Evolutionary conservation across 2,888 invertebrate genomes (phyloP), one percentile per base, ranked within the genome.

Genomic region (Allygus modestus): DNA sequence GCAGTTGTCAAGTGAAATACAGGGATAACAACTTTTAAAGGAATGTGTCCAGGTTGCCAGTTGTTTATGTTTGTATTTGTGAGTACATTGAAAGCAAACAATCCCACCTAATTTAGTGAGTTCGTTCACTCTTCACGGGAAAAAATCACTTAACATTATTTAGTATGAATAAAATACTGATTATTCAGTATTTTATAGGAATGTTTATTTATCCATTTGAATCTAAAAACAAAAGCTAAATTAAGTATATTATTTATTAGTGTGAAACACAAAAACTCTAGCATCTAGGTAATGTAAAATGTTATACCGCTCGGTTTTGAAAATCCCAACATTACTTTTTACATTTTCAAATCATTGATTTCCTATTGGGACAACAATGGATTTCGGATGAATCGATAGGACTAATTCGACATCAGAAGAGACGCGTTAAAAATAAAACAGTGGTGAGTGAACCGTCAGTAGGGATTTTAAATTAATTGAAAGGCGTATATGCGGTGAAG

Each of bases 401-500:
- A 1, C 37, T 37, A 71, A 71, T 71, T 20, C 71, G 41, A 71
- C 33, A 15, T 9, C 71, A 12, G 41, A 7, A n/a, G 71, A 69
- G 61, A 61, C n/a, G 20, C 54, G 28, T 33, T 15, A 69, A 69
- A 69, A 69, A 33, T 33, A 69, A 69, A 69, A 69, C 41, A 20
- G 33, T 20, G 77, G 77, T 17, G 77, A 46, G 46, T 28, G 46
- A 73, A 43, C 28, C 77, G 77, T 46, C 77, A 73, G 77, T 1
- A 51, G 26, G 5, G 77, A 77, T 77, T 77, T 28, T 23, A 77
- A 28, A 77, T 77, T 77, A 77, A 77, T 77, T 77, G 77, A 77
- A 77, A 77, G 77, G 77, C 77, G 46, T 51, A 77, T 51, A 77
- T 46, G 46, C 77, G 77, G 77, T 28, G 77, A 77, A 51, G 77